phyloP scores from a whole-genome alignment of 2,888 invertebrate genomes.

The Eilema sororculum region DNA sequence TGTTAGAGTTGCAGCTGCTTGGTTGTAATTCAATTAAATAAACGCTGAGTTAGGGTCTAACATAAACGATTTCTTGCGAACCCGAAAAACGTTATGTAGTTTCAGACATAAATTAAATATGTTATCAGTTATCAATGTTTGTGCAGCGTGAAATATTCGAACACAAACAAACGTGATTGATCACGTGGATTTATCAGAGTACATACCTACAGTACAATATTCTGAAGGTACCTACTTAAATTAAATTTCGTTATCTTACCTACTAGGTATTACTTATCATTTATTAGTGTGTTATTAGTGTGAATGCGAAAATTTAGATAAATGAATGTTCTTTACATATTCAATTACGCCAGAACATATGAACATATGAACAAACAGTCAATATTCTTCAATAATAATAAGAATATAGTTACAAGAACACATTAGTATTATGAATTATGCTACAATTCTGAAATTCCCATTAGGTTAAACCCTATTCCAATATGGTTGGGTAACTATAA shows the following conservation, averaged over 20 bases:
- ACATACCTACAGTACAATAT: neutral
- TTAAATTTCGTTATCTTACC: neutral
- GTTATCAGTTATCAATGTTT: conserved; percentile 8
- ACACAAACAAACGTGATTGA: conserved; percentile 28
- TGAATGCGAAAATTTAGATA: too few species aligned
- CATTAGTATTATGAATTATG: neutral
- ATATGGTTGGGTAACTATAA: neutral
- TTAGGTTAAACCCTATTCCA: neutral
- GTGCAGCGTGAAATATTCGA: neutral
- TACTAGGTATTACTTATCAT: too few species aligned
- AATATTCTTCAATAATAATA: neutral
- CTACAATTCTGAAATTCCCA: neutral
- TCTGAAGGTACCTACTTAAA: neutral
- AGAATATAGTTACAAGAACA: too few species aligned
- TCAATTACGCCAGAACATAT: neutral
- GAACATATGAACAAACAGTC: too few species aligned
- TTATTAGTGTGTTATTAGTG: too few species aligned
- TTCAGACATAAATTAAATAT: neutral
- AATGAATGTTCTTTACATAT: too few species aligned
- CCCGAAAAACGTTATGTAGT: neutral
- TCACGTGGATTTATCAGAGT: conserved; percentile 15
- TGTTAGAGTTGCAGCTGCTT: too few species aligned
- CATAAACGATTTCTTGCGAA: neutral
- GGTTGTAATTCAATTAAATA: neutral
- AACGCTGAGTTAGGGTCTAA: neutral